phyloP scores from a whole-genome alignment of 2,888 invertebrate species.

The Erebia palarica region DNA sequence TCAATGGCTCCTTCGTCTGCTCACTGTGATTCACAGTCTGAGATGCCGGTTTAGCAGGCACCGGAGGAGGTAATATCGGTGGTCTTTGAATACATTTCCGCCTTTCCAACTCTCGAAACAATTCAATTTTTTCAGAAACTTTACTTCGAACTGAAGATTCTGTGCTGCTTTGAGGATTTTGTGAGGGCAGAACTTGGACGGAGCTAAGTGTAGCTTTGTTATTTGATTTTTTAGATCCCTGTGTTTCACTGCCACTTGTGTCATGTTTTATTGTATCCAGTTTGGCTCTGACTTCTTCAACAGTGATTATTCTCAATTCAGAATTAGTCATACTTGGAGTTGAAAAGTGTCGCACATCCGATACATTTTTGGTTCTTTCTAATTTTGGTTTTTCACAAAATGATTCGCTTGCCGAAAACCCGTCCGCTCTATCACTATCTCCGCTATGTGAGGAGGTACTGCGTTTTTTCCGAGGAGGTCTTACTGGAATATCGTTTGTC shows the following conservation, averaged over 20 bases:
- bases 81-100: constrained; percentile 75
- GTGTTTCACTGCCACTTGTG: constrained; percentile 76
- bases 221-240: constrained; percentile 77
- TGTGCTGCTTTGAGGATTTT: constrained; percentile 58
- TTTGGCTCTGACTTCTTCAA: constrained; percentile 83
- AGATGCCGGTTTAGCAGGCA: constrained; percentile 66
- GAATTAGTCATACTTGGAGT: constrained; percentile 62
- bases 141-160: constrained; percentile 76
- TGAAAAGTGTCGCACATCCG: constrained; percentile 81
- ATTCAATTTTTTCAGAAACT: constrained; percentile 62
- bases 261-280: constrained; percentile 75
- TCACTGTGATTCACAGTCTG: constrained; percentile 51
- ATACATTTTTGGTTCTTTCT: constrained; percentile 81
- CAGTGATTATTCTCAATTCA: constrained; percentile 72
- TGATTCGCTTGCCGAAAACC: constrained; percentile 71
- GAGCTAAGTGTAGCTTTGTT: constrained; percentile 53
- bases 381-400: constrained; percentile 75
- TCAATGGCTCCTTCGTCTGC: constrained; percentile 64
- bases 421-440: constrained; percentile 83
- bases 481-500: constrained; percentile 80
- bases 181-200: constrained; percentile 41
- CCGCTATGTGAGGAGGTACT: constrained; percentile 85
- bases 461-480: constrained; percentile 90
- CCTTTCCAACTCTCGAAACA: constrained; percentile 75
- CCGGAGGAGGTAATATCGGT: constrained; percentile 74